Evolutionary conservation across 2,797 vertebrate species (phyloP).

Genomic region (Heteromormyrus szaboi): DNA sequence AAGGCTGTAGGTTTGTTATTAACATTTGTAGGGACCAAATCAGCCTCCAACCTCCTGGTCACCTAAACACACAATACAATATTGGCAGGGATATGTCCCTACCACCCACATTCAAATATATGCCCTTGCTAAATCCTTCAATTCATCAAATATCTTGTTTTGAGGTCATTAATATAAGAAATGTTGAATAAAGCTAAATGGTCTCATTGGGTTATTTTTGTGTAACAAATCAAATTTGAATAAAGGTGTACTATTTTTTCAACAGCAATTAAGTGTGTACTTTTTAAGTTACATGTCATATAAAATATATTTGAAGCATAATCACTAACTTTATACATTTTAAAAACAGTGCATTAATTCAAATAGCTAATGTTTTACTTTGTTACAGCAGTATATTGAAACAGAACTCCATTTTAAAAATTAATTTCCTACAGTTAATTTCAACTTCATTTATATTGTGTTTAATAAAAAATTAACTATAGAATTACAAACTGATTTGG

Average conservation of each 20-base stretch:
- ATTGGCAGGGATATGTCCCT: not conserved
- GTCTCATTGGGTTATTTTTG: not conserved
- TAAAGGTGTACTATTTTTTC: not conserved
- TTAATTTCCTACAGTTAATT: not conserved
- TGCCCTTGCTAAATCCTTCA: not conserved
- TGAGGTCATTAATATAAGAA: not conserved
- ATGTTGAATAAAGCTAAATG: not conserved
- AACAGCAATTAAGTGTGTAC: not conserved
- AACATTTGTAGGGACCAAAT: not conserved
- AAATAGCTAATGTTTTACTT: not conserved
- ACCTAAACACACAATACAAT: not conserved
- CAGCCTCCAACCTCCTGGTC: not conserved
- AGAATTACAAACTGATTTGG: not conserved
- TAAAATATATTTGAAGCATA: not conserved
- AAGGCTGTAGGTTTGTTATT: not conserved
- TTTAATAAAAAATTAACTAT: not conserved
- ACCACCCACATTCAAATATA: not conserved
- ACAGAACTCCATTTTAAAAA: not conserved
- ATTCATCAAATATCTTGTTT: not conserved
- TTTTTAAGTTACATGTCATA: not conserved
- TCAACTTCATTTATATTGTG: not conserved
- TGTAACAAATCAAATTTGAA: not conserved
- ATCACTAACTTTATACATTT: not conserved
- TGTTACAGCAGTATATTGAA: not conserved
- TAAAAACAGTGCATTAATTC: not conserved